Evolutionary conservation across 2,888 invertebrate species (phyloP), one percentile per base, ranked within the genome.

Genomic region (Slavum lentiscoides): DNA sequence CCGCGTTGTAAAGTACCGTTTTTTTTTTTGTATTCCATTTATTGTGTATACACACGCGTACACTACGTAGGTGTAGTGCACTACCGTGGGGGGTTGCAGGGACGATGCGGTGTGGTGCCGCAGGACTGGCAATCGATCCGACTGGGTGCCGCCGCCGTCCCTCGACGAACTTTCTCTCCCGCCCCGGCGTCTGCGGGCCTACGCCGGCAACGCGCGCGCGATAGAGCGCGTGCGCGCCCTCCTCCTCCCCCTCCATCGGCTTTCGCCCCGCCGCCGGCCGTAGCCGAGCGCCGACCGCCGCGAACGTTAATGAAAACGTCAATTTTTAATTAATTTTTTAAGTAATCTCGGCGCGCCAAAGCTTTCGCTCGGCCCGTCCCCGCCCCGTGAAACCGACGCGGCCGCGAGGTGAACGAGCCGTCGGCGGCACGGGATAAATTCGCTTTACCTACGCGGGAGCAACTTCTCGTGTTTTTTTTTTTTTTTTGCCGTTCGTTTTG

Each of bases 261-360:
- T 30, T 1, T 30, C 30, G 30, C 30, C 30, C 30, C 30, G 30
- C 8, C 43, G 43, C 61, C n/a, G n/a, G 17, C 30, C 23, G 49
- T 62, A 13, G 13, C 19, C 43, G 30, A 8, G 6, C 58, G 39
- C 30, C 58, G 21, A 15, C 59, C 7, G 30, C 15, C 70, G 15
- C 62, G 7, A 19, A 80, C 80, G 80, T 72, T 72, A 80, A 80
- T 80, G 80, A 80, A 80, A 80, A 70, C 64, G 69, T 80, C 80
- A 70, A 80, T 80, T 80, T 80, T 80, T 80, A 80, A 80, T 80
- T 80, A 80, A 77, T 80, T 72, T 80, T 77, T 58, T 77, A 77
- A 77, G 61, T 43, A 67, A 76, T 68, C 77, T 69, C 61, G n/a
- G 69, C 49, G 68, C 23, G 58, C 39, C 55, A 55, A 55, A 74